These are phyloP conservation scores for Junonia oenone DNA, from an alignment of 2,888 invertebrate species.

Conservation along the genomic window DNA sequence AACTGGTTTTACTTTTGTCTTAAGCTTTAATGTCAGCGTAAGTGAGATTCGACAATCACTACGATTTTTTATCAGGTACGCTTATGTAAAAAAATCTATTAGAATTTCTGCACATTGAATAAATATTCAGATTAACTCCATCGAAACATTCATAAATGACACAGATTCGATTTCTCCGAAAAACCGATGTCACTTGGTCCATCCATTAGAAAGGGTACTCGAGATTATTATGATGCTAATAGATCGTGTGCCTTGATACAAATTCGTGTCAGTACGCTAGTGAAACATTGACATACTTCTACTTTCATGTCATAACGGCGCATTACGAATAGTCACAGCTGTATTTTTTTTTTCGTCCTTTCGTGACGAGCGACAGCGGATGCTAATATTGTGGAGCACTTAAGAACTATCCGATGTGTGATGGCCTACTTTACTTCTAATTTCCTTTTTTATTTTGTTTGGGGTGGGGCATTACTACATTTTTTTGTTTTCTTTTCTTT, in stretches of 20 bases:
- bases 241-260: conserved; percentile 19
- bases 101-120: not conserved
- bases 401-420: conserved; percentile 40
- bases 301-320: conserved; percentile 49
- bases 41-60: conserved; percentile 13
- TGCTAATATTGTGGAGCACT: conserved; percentile 43
- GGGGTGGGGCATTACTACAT: conserved; percentile 46
- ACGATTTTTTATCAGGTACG: not conserved
- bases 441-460: conserved; percentile 33
- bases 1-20: conserved; percentile 22
- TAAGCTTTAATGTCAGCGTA: conserved; percentile 1
- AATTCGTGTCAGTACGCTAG: conserved; percentile 34
- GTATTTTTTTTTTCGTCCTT: conserved; percentile 42
- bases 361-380: conserved; percentile 39
- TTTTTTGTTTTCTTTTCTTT: conserved; percentile 74
- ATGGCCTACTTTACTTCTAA: conserved; percentile 36
- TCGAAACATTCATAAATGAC: conserved; percentile 3
- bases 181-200: conserved; percentile 12
- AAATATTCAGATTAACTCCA: conserved; percentile 4
- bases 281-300: conserved; percentile 40
- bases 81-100: not conserved
- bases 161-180: conserved; percentile 12
- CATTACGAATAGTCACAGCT: conserved; percentile 37
- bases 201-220: conserved; percentile 8
- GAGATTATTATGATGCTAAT: conserved; percentile 10